phyloP scores from a whole-genome alignment of 2,888 invertebrate genomes.

The Smittia aterrima region DNA sequence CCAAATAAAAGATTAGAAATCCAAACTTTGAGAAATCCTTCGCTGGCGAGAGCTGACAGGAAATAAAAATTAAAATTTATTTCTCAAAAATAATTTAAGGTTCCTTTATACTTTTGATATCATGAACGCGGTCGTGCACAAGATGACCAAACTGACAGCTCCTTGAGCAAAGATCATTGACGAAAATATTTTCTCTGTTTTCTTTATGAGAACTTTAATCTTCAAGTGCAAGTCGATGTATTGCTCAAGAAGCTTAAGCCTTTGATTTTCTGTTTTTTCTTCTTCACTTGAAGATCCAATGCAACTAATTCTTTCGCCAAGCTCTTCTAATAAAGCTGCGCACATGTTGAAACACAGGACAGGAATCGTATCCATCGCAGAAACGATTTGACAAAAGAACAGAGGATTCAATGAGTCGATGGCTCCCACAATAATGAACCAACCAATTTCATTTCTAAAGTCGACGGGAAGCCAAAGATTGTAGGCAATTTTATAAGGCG shows the following conservation, averaged over 20 bases:
- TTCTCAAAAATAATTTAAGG: background rate
- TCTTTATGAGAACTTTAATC: background rate
- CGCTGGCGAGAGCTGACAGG: background rate
- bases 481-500: background rate
- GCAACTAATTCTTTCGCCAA: background rate
- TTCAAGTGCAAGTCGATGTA: background rate
- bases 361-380: background rate
- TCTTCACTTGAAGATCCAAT: background rate
- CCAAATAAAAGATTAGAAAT: background rate
- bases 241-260: background rate
- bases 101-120: background rate
- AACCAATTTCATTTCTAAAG: background rate
- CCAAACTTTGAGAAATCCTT: background rate
- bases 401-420: background rate
- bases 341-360: background rate
- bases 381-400: background rate
- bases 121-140: background rate
- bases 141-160: background rate
- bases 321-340: background rate
- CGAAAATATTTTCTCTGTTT: background rate
- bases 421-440: background rate
- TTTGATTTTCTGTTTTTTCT: no score
- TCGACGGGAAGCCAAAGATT: background rate
- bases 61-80: no score
- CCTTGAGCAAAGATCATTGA: background rate